Evolutionary conservation across 2,888 invertebrate genomes (phyloP).

Genomic region (Mimachlamys varia): DNA sequence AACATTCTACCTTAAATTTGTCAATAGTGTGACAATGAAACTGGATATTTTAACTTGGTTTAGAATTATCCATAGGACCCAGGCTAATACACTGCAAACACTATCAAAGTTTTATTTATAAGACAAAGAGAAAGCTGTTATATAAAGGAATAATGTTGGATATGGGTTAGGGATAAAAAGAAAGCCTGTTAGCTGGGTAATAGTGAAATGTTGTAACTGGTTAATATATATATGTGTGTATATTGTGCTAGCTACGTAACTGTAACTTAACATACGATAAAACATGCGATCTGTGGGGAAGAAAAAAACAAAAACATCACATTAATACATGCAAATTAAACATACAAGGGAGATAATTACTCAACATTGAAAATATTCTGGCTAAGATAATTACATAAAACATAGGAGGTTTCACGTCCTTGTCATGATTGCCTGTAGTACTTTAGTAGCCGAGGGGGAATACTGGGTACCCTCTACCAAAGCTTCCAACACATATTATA

Average conservation of each 20-base stretch:
- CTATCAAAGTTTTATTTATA: no score
- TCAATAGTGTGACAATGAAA: no score
- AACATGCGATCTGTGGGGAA: constrained; percentile 36
- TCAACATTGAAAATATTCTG: background rate
- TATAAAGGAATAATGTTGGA: background rate
- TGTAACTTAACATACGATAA: constrained; percentile 31
- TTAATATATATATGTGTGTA: background rate
- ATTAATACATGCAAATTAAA: constrained; percentile 22
- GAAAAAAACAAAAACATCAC: background rate
- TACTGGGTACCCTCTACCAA: background rate
- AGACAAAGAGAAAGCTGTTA: background rate
- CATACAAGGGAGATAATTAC: background rate
- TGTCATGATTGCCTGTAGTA: background rate
- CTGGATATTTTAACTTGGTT: no score
- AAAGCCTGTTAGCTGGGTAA: background rate
- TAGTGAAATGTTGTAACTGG: background rate
- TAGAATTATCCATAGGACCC: no score
- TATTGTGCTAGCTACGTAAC: constrained; percentile 24
- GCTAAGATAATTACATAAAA: background rate
- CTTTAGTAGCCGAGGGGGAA: background rate
- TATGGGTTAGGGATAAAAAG: background rate
- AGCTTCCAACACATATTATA: background rate
- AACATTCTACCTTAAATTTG: no score
- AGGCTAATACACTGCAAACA: no score
- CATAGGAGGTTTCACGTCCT: background rate